phyloP scores from a whole-genome alignment of 2,113 vertebrate species.

The Chelonoidis abingdonii region DNA sequence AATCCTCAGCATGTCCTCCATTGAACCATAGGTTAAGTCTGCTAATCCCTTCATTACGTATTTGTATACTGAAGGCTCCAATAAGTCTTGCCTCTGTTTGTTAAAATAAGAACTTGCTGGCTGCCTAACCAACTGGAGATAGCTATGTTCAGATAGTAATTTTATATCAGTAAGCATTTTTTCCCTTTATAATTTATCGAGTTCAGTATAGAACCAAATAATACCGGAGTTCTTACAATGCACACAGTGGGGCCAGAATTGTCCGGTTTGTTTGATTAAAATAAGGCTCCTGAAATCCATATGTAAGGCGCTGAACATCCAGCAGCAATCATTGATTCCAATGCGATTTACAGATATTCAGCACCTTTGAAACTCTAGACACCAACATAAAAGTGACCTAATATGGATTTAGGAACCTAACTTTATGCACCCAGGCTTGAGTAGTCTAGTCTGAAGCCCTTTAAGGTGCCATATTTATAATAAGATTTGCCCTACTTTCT shows the following conservation, averaged over 20 bases:
- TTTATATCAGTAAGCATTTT: constrained; percentile 28
- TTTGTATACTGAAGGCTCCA: constrained; percentile 41
- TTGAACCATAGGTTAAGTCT: constrained; percentile 21
- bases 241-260: neutral
- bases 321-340: neutral
- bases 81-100: constrained; percentile 59
- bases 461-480: neutral
- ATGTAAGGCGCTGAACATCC: neutral
- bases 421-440: neutral
- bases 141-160: constrained; percentile 30
- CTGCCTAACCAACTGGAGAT: constrained; percentile 24
- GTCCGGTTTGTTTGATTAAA: neutral
- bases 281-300: neutral
- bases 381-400: too few relatives aligned
- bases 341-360: neutral
- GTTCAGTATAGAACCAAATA: neutral
- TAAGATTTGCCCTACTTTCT: neutral
- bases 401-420: neutral
- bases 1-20: constrained; percentile 10
- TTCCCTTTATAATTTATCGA: neutral
- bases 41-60: constrained; percentile 28
- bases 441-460: neutral
- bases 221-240: neutral
- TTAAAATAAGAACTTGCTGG: constrained; percentile 48
- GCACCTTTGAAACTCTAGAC: neutral